Evolutionary conservation across 1,140 invertebrate species (phyloP).

Genomic region (Zaprionus gabonicus): DNA sequence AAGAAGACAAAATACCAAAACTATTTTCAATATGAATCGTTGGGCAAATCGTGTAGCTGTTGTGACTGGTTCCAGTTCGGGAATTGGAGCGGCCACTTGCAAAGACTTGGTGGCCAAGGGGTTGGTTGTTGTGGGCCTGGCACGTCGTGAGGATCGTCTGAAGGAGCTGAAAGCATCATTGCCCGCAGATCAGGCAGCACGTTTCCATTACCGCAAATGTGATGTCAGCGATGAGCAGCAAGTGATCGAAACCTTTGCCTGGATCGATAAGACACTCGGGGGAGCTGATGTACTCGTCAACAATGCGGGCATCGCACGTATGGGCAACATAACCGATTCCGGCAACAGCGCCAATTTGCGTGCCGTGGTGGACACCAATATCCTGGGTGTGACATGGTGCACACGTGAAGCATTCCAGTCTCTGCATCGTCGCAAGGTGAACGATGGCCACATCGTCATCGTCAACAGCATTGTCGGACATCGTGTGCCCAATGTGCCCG

Average conservation of each 20-base stretch:
- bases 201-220: conserved; percentile 84
- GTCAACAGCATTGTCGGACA: conserved; percentile 87
- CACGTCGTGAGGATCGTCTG: conserved; percentile 86
- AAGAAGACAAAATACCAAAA: neutral
- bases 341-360: conserved; percentile 40
- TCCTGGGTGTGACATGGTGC: conserved; percentile 88
- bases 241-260: conserved; percentile 87
- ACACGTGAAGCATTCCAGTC: conserved; percentile 87
- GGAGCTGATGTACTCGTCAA: conserved; percentile 89
- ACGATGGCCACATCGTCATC: conserved; percentile 89
- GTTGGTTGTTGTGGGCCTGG: conserved; percentile 88
- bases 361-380: conserved; percentile 87
- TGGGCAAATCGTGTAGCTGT: conserved; percentile 52
- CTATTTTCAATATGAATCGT: conserved; percentile 42
- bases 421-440: conserved; percentile 87
- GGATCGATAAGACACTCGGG: conserved; percentile 87
- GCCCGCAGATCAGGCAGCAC: conserved; percentile 60
- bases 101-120: conserved; percentile 84
- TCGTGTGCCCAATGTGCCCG: conserved; percentile 78
- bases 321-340: conserved; percentile 11
- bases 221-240: conserved; percentile 88
- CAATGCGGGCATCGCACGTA: conserved; percentile 87
- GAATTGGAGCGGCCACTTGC: conserved; percentile 85
- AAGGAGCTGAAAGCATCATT: conserved; percentile 69
- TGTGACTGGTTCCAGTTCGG: conserved; percentile 84